Conservation (phyloP, 2,797 vertebrate species). For the Lacerta viridis region DNA sequence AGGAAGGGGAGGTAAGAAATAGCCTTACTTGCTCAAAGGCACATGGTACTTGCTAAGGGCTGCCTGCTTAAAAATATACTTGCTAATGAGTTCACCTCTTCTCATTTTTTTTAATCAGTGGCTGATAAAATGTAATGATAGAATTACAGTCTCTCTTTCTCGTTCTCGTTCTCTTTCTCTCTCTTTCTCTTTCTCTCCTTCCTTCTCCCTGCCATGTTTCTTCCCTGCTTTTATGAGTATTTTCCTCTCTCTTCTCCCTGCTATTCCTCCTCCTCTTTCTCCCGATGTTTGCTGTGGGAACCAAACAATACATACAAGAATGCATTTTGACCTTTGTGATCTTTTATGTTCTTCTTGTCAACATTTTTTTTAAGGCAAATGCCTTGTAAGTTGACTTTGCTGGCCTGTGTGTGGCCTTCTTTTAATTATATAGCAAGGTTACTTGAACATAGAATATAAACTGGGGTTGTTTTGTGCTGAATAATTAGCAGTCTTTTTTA, state of each 20-base stretch:
- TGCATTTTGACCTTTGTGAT: slow-evolving; percentile 6
- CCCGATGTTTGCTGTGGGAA: neutral
- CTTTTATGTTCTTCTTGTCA: neutral
- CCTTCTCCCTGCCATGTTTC: no score
- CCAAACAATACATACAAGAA: neutral
- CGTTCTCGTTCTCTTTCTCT: no score
- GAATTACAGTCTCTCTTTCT: no score
- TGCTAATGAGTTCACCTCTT: no score
- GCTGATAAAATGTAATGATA: no score
- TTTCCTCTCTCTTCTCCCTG: neutral
- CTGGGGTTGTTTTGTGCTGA: neutral
- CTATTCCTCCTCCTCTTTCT: neutral
- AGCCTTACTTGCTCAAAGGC: no score
- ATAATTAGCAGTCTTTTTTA: neutral
- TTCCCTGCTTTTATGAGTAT: neutral
- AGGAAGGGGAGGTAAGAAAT: no score
- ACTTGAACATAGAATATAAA: neutral
- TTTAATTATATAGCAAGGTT: neutral
- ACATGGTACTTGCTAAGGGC: no score
- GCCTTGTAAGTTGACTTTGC: neutral
- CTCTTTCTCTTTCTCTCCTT: no score
- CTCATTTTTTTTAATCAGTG: no score
- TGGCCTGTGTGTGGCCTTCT: neutral
- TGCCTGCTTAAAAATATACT: no score
- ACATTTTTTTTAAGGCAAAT: neutral